Evolutionary conservation across 2,888 invertebrate genomes (phyloP).

Genomic region (Calliscelio sp.): DNA sequence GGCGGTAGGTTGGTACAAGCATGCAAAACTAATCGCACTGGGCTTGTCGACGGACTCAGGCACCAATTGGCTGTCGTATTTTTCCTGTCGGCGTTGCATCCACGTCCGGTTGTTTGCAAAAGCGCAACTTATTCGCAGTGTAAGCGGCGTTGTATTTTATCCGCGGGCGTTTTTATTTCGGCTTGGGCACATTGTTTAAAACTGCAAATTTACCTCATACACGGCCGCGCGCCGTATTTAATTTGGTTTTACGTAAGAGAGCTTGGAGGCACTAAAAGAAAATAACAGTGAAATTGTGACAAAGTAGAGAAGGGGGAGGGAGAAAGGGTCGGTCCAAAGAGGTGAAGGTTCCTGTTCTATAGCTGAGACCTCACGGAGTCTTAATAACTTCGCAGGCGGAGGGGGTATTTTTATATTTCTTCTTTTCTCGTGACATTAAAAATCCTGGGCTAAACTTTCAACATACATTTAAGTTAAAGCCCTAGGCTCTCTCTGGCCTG

Average conservation of each 20-base stretch:
- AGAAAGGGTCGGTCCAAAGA: slow-evolving; percentile 49
- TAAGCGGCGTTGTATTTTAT: slow-evolving; percentile 36
- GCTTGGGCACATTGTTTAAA: slow-evolving; percentile 23
- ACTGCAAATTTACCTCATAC: slow-evolving; percentile 53
- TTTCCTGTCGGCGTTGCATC: slow-evolving; percentile 22
- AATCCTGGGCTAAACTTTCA: slow-evolving; percentile 84
- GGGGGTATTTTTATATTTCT: slow-evolving; percentile 83
- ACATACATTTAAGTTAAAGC: slow-evolving; percentile 84
- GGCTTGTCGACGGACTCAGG: slow-evolving; percentile 35
- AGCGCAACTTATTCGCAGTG: slow-evolving; percentile 45
- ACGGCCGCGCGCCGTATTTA: slow-evolving; percentile 78
- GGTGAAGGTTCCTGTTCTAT: slow-evolving; percentile 73
- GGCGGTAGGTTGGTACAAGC: too few species aligned
- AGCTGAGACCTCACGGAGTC: slow-evolving; percentile 79
- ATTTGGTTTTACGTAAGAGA: slow-evolving; percentile 78
- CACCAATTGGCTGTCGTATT: slow-evolving; percentile 47
- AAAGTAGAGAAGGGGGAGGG: slow-evolving; percentile 51
- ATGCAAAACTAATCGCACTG: slow-evolving; percentile 57
- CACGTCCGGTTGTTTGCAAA: slow-evolving; percentile 23
- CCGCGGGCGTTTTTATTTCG: slow-evolving; percentile 38
- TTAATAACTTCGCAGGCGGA: slow-evolving; percentile 80
- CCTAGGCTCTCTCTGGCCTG: slow-evolving; percentile 76
- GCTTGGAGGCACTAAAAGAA: slow-evolving; percentile 57
- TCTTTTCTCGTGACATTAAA: slow-evolving; percentile 82
- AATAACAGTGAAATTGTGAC: slow-evolving; percentile 65